These are phyloP conservation scores for Ascaphus truei DNA, from an alignment of 2,113 vertebrate genomes.

Conservation along the genomic window DNA sequence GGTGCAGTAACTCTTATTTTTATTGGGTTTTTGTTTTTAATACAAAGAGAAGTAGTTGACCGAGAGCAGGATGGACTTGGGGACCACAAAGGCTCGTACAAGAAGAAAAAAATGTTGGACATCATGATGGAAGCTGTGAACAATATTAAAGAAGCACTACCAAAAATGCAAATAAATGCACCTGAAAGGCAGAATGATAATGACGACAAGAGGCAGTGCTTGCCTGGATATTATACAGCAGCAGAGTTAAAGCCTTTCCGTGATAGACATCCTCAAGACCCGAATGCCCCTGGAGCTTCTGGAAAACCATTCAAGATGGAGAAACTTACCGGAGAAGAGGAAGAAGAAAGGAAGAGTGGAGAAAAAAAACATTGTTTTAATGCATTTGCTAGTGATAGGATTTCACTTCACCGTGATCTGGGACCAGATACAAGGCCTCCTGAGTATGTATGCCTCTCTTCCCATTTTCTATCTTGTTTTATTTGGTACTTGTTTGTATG, in stretches of 20 bases:
- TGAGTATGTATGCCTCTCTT: conserved; percentile 76
- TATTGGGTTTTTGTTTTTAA: conserved; percentile 85
- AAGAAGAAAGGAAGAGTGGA: conserved; percentile 85
- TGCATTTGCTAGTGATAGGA: conserved; percentile 90
- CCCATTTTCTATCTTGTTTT: too few relatives aligned
- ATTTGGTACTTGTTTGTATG: too few relatives aligned
- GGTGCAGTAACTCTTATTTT: conserved; percentile 77
- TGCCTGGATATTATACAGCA: conserved; percentile 81
- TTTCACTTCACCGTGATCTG: conserved; percentile 91
- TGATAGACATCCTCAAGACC: conserved; percentile 81
- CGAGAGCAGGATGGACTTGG: conserved; percentile 75
- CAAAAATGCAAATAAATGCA: conserved; percentile 96
- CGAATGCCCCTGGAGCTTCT: conserved; percentile 82
- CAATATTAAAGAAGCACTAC: conserved; percentile 87
- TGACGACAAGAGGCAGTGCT: conserved; percentile 62
- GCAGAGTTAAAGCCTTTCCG: conserved; percentile 80
- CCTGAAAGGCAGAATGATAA: conserved; percentile 70
- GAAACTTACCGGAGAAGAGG: conserved; percentile 74
- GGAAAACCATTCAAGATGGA: conserved; percentile 80
- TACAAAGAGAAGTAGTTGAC: conserved; percentile 91
- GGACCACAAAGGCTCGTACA: conserved; percentile 68
- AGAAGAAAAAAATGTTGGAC: conserved; percentile 80
- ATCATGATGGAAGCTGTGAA: conserved; percentile 89
- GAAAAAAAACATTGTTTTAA: conserved; percentile 97
- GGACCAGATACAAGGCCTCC: conserved; percentile 94